Percentiles rank a stretch among this genome's conserved stretches.
These are phyloP conservation scores for Brachyalestes nurse DNA, from an alignment of 2,797 vertebrate species.

Conservation along the genomic window DNA sequence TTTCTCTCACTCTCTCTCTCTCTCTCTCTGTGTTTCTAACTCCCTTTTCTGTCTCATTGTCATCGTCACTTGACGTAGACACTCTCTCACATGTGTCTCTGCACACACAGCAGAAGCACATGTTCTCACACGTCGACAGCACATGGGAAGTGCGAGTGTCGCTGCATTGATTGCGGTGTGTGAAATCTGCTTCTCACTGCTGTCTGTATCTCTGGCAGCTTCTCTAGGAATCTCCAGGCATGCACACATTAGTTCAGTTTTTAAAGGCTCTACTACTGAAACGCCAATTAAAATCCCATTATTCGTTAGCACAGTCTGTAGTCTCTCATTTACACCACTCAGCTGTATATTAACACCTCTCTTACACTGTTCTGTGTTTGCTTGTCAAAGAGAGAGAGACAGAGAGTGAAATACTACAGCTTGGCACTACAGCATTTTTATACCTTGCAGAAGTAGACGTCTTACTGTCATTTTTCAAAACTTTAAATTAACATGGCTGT, in stretches of 20 bases:
- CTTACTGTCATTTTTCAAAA: too few species aligned
- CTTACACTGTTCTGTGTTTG: background rate
- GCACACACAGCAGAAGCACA: conserved; percentile 36
- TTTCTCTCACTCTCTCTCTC: background rate
- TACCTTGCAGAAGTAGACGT: too few species aligned
- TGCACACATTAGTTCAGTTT: conserved; percentile 12
- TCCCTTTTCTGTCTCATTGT: background rate
- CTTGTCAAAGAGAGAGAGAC: background rate
- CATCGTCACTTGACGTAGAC: conserved; percentile 22
- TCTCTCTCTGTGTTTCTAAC: background rate
- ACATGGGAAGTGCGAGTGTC: conserved; percentile 43
- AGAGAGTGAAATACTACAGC: background rate
- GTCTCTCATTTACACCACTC: conserved; percentile 48
- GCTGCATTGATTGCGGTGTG: conserved; percentile 47
- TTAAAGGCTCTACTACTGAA: conserved; percentile 17
- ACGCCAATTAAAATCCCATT: conserved; percentile 40
- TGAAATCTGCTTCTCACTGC: conserved; percentile 36
- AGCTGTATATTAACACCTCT: conserved; percentile 42
- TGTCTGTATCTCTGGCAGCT: conserved; percentile 18
- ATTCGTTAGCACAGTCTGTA: conserved; percentile 40
- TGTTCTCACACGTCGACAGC: conserved; percentile 48
- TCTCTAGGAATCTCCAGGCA: conserved; percentile 20
- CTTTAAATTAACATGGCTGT: too few species aligned
- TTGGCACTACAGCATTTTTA: too few species aligned
- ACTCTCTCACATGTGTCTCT: conserved; percentile 12